These are phyloP conservation scores for human DNA, from an alignment of 2,113 vertebrate species.

Conservation along the genomic window GRCh38 chr6:162655001-162655500, in stretches of 20 bases:
- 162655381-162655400: not conserved
- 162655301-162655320: not conserved
- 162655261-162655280: not conserved
- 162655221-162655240: not conserved
- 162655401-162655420: not conserved
- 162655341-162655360: not conserved
- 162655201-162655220: conserved; percentile 15
- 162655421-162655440: conserved; percentile 48
- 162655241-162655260: not conserved
- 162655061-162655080: not conserved
- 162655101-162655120: not conserved
- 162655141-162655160: not conserved
- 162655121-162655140: not conserved
- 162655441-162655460: conserved; percentile 20
- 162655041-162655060: conserved; percentile 2
- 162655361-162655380: not conserved
- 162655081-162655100: not conserved
- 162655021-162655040: not conserved
- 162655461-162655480: conserved; percentile 46
- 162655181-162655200: not conserved
- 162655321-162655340: not conserved
- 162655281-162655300: not conserved
- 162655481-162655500: conserved; percentile 61
- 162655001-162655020: not conserved
- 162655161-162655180: not conserved